Evolutionary conservation across 2,113 vertebrate genomes (phyloP).

Genomic region (Ondatra zibethicus): DNA sequence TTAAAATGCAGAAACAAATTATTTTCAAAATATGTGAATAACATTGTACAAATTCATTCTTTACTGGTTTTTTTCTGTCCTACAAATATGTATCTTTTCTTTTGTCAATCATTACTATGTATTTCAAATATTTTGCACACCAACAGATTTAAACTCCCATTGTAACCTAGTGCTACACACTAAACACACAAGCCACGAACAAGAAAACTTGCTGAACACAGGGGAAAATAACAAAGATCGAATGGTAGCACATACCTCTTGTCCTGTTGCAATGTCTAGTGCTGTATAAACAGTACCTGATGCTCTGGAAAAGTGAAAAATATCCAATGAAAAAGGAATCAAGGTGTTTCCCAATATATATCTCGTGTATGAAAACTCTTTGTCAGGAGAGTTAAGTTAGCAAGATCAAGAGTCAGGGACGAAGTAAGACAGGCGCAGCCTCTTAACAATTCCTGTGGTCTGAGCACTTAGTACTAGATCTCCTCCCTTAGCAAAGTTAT

Average conservation of each 20-base stretch:
- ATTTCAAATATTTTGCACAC: slow-evolving; percentile 15
- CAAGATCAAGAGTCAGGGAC: slow-evolving; percentile 34
- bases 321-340: slow-evolving; percentile 44
- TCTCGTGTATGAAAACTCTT: slow-evolving; percentile 43
- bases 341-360: not conserved
- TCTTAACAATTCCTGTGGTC: not conserved
- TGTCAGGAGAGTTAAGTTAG: slow-evolving; percentile 30
- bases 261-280: slow-evolving; percentile 98
- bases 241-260: slow-evolving; percentile 90
- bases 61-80: not conserved
- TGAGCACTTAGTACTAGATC: not conserved
- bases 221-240: not conserved
- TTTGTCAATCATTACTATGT: not conserved
- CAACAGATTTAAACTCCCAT: not conserved
- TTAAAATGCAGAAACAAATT: slow-evolving; percentile 51
- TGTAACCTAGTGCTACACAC: not conserved
- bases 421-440: not conserved
- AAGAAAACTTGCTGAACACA: slow-evolving; percentile 36
- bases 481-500: not conserved
- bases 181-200: not conserved
- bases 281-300: slow-evolving; percentile 99
- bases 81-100: not conserved
- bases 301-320: slow-evolving; percentile 88
- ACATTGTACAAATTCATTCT: not conserved
- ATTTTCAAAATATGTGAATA: not conserved